Conservation (phyloP, 2,113 vertebrate genomes). For the Lonchura striata region DNA sequence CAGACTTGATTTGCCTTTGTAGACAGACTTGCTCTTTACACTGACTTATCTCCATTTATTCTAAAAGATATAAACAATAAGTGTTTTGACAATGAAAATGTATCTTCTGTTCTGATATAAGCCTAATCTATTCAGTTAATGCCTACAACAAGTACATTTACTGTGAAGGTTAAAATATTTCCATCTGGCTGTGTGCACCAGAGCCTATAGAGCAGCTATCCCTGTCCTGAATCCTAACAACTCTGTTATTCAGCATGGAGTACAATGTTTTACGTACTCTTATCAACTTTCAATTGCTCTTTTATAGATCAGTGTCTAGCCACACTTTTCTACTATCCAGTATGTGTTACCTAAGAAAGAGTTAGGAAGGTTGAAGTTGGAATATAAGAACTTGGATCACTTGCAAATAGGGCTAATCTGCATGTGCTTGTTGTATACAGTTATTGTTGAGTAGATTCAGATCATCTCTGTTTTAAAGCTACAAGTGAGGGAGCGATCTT, state of each 20-base stretch:
- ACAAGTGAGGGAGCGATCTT: neutral
- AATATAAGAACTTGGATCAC: neutral
- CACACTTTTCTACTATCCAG: neutral
- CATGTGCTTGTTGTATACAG: neutral
- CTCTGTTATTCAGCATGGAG: neutral
- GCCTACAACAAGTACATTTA: neutral
- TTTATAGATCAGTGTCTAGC: neutral
- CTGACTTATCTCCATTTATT: neutral
- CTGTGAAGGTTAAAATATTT: neutral
- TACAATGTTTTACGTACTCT: neutral
- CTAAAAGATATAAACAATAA: neutral
- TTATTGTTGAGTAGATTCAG: neutral
- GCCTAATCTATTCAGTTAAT: neutral
- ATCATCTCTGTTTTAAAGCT: neutral
- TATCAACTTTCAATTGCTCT: neutral
- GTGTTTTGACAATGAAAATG: neutral
- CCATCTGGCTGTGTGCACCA: neutral
- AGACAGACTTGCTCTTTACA: neutral
- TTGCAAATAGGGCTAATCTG: neutral
- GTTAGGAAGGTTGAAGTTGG: neutral
- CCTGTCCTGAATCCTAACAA: accelerated
- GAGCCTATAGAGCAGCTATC: neutral
- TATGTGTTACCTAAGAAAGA: neutral
- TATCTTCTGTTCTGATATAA: neutral
- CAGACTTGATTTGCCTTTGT: neutral